Percentiles rank a stretch among this genome's conserved stretches.
phyloP scores from a whole-genome alignment of 2,113 vertebrate genomes.

The Egretta garzetta region DNA sequence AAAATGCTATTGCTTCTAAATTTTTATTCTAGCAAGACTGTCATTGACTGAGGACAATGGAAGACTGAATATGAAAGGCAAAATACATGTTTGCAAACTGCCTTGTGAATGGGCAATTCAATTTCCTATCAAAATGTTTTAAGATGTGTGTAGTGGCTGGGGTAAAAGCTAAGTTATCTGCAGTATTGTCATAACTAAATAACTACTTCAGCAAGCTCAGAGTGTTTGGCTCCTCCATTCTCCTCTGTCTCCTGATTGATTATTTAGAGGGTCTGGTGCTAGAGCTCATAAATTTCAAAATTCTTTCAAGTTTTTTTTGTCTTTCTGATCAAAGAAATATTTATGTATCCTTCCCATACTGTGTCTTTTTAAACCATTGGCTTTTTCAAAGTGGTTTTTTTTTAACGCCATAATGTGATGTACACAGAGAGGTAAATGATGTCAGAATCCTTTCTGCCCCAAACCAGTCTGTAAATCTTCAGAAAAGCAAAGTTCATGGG shows the following conservation, averaged over 20 bases:
- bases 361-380: neutral
- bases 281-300: constrained; percentile 21
- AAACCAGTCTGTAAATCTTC: constrained; percentile 28
- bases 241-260: neutral
- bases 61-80: neutral
- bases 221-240: neutral
- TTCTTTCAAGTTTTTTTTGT: constrained; percentile 15
- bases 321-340: constrained; percentile 47
- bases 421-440: constrained; percentile 14
- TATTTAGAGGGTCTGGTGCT: neutral
- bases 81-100: neutral
- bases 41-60: neutral
- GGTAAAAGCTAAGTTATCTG: neutral
- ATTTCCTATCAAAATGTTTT: neutral
- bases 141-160: neutral
- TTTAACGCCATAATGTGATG: constrained; percentile 42
- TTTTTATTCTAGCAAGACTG: neutral
- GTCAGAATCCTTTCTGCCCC: constrained; percentile 42
- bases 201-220: neutral
- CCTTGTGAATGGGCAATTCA: neutral
- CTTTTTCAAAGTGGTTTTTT: neutral
- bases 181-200: neutral
- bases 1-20: neutral
- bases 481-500: constrained; percentile 71
- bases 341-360: neutral